Percentiles rank a stretch among this genome's conserved stretches.
These are phyloP conservation scores for Alouatta palliata DNA, from an alignment of 2,113 vertebrate genomes.

Conservation along the genomic window DNA sequence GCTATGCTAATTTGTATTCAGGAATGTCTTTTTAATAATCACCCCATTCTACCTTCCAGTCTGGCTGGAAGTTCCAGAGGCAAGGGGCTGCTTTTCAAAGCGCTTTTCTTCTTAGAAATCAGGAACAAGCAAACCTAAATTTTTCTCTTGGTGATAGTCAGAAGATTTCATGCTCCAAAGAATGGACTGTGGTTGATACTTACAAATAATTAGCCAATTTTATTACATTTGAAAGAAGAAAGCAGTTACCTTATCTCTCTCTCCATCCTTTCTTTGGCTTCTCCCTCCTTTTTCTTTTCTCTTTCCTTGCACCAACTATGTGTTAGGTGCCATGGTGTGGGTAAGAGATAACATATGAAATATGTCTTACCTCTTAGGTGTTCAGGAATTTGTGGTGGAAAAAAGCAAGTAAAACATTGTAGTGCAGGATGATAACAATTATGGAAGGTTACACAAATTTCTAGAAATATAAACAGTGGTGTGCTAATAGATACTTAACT, in stretches of 20 bases:
- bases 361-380: not conserved
- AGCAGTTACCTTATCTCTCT: not conserved
- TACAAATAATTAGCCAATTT: not conserved
- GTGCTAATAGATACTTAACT: not conserved
- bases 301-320: not conserved
- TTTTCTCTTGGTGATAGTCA: not conserved
- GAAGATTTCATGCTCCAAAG: not conserved
- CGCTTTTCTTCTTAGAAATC: not conserved
- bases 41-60: not conserved
- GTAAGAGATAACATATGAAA: not conserved
- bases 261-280: not conserved
- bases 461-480: not conserved
- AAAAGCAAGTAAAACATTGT: not conserved
- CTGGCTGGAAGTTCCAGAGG: not conserved
- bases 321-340: not conserved
- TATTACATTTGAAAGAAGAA: not conserved
- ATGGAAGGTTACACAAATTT: not conserved
- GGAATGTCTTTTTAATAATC: not conserved
- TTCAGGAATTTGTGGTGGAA: not conserved
- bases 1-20: not conserved
- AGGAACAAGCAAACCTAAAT: not conserved
- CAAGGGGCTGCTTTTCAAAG: not conserved
- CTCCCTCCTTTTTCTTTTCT: not conserved
- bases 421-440: not conserved
- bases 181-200: not conserved